Conservation (phyloP, 2,113 vertebrate genomes). For the Sinocyclocheilus maitianheensis region DNA sequence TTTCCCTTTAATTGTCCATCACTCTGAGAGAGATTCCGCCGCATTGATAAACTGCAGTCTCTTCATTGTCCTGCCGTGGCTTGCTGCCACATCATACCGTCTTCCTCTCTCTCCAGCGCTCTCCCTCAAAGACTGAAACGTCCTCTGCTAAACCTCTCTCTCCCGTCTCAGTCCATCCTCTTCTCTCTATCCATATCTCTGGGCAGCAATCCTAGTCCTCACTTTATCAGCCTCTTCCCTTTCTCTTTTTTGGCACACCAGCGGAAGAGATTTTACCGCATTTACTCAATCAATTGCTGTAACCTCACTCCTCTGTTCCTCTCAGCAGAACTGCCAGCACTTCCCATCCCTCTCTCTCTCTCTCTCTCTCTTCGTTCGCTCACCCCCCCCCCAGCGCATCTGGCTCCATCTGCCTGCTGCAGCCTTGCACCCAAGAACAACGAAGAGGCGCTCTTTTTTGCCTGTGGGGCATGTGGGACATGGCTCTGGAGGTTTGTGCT, state of each 20-base stretch:
- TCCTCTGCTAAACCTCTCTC: slow-evolving; percentile 58
- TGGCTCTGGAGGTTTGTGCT: slow-evolving; percentile 54
- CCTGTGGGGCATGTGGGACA: slow-evolving; percentile 62
- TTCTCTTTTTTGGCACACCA: slow-evolving; percentile 43
- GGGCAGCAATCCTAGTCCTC: slow-evolving; percentile 56
- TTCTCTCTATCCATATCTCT: not conserved
- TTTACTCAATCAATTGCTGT: slow-evolving; percentile 88
- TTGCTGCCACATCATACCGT: slow-evolving; percentile 12
- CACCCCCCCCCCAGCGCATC: slow-evolving; percentile 49
- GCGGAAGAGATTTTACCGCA: slow-evolving; percentile 75
- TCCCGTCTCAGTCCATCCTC: slow-evolving; percentile 52
- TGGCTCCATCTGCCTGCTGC: slow-evolving; percentile 60
- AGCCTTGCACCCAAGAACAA: slow-evolving; percentile 42
- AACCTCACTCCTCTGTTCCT: slow-evolving; percentile 83
- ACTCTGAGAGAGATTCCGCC: slow-evolving; percentile 48
- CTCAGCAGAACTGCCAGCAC: slow-evolving; percentile 80
- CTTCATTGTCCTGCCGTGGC: slow-evolving; percentile 35
- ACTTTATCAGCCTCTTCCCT: slow-evolving; percentile 37
- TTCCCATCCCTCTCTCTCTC: slow-evolving; percentile 57
- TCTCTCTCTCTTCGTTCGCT: slow-evolving; percentile 55
- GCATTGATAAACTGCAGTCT: slow-evolving; percentile 40
- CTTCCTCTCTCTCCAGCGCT: slow-evolving; percentile 13
- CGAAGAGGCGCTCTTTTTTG: slow-evolving; percentile 51
- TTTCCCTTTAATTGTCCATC: slow-evolving; percentile 55
- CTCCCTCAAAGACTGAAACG: slow-evolving; percentile 2